Base-by-base conservation (phyloP, 2,888 invertebrate genomes). In the Scaptomyza cyrtandrae region DNA sequence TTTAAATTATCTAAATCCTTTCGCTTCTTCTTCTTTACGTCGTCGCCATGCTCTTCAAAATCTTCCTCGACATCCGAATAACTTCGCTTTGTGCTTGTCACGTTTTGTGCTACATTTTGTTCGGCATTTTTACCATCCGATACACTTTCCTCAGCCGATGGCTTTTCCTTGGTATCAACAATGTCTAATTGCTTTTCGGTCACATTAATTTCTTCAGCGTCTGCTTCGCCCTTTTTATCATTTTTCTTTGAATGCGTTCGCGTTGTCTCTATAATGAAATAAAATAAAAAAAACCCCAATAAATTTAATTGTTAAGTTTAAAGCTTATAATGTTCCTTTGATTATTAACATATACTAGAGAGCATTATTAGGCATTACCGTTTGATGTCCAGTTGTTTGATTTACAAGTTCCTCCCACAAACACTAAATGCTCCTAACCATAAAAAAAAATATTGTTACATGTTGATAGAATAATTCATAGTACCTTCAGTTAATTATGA, bases 1-100 rank as follows among this genome's bases (percentile, higher is more conserved):
- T 95, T 94, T 73, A 93, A 91, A 59, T 93, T 93, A 71, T 95
- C 94, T 35, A 94, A 93, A 55, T 96, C 96, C 90, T 96, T 96
- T n/a, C 95, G 93, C 91, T 96, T 95, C 90, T 96, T 96, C 58
- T 95, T 94, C 75, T 95, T 95, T 41, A 93, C 93, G 62, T 92
- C 92, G 57, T 95, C 95, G 14, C 96, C 73, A 31, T 71, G 95
- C 77, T 97, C 97, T 31, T 92, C 92, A 33, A 94, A 94, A 19
- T 95, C 95, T 46, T 90, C 90, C 41, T 93, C 94, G 86, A 93
- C 90, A 70, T 93, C 93, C 24, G 93, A 91, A 88, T 83, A 90
- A 49, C 80, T 85, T 31, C 91, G 80, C 54, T 91, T 90, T 35
- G 78, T 58, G 41, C 67, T 75, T 6, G 89, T 63, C 3, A 74